Evolutionary conservation across 2,797 vertebrate genomes (phyloP), one percentile per base, ranked within the genome.

Genomic region (Sebastes baramenuke): DNA sequence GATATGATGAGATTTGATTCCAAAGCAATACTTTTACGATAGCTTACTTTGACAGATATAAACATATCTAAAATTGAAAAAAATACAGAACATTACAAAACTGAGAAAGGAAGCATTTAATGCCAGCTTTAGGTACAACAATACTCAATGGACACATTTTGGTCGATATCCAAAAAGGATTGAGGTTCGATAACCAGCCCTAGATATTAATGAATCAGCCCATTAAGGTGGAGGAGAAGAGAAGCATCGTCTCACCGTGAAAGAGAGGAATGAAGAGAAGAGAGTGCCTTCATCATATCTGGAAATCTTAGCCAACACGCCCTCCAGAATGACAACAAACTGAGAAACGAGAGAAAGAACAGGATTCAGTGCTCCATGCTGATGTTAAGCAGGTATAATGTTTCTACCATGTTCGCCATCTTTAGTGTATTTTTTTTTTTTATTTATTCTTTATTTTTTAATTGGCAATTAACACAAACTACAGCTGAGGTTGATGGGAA

Each of bases 231-330:
- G 77, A 66, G 12, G 22, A 36, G 27, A 67, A 29, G 4, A 67
- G 25, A 74, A 65, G 42, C 11, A 13, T 80, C 9, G 20, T 79
- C 97, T 99, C 95, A 99, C 98, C 93, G 99, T 99, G 96, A 99
- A 99, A 38, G 99, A 99, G 66, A 99, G 96, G 95, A 99, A 99
- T 74, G 99, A 99, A 77, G 98, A 99, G 96, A 99, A 99, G 83
- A 99, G 97, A 72, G 99, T 99, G 90, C 99, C 99, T 95, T 99
- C 99, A 36, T 99, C 99, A 2, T 99, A 99, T 98, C 99, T 97
- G 92, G 98, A 99, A 84, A 99, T 96, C 95, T 99, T 99, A 36
- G 98, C 97, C 94, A 99, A 93, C 61, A 99, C 98, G 78, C 98
- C 96, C 94, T 99, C 99, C 94, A 99, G 95, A 93, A 99, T 99